These are phyloP conservation scores for Taeniopygia guttata DNA, from an alignment of 2,797 vertebrate genomes.

Conservation along the genomic window DNA sequence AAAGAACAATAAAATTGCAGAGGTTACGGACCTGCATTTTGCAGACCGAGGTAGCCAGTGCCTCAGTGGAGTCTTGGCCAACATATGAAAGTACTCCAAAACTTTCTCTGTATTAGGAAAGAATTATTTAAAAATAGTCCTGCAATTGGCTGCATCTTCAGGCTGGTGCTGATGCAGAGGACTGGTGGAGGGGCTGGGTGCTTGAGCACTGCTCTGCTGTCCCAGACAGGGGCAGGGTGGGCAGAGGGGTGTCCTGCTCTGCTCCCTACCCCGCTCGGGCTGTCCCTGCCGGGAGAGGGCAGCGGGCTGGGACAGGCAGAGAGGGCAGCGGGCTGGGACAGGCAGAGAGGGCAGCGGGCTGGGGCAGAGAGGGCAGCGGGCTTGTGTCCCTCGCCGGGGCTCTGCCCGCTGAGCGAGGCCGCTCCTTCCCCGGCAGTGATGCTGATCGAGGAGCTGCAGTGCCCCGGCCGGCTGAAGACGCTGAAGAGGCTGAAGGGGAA, in stretches of 20 bases:
- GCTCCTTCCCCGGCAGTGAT: slow-evolving; percentile 73
- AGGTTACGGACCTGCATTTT: background rate
- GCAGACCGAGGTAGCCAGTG: background rate
- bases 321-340: too few species aligned
- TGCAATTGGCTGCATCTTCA: background rate
- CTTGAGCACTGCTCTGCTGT: background rate
- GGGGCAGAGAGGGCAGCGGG: too few species aligned
- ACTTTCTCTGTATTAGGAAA: background rate
- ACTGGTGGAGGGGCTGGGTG: background rate
- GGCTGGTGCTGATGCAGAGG: background rate
- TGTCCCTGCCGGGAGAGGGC: too few species aligned
- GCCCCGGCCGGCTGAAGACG: slow-evolving; percentile 77
- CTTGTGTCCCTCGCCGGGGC: background rate
- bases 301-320: too few species aligned
- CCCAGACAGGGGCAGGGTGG: background rate
- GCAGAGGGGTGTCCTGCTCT: background rate
- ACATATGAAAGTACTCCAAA: background rate
- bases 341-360: too few species aligned
- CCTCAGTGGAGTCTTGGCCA: background rate
- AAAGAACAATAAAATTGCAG: background rate
- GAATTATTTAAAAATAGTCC: background rate
- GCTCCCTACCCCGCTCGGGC: background rate
- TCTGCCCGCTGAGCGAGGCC: background rate
- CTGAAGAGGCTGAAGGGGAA: slow-evolving; percentile 84
- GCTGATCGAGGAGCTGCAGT: slow-evolving; percentile 80